Percentiles rank a stretch among this genome's conserved stretches.
Evolutionary conservation across 2,888 invertebrate species (phyloP).

Genomic region (Nymphalis c-album): DNA sequence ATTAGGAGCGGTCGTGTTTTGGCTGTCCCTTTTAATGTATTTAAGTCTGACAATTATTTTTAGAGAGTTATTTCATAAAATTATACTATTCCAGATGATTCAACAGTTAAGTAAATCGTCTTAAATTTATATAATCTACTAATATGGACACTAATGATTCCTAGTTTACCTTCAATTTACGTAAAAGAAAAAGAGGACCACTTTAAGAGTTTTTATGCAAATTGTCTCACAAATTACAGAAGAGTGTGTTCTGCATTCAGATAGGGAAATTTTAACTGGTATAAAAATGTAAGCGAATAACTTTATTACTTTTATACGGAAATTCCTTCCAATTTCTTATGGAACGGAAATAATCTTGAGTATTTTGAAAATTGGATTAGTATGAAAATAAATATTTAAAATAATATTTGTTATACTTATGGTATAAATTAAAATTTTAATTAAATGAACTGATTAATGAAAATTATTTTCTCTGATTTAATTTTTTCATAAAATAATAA

Average conservation of each 20-base stretch:
- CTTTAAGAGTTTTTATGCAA: slow-evolving; percentile 38
- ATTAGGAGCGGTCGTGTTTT: too few species aligned
- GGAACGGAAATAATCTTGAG: not conserved
- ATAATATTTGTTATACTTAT: too few species aligned
- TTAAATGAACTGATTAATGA: too few species aligned
- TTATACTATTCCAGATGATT: too few species aligned
- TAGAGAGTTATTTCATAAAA: too few species aligned
- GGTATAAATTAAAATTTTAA: too few species aligned
- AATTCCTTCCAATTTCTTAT: not conserved
- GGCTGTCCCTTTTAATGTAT: too few species aligned
- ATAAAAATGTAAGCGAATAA: slow-evolving; percentile 29
- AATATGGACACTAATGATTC: slow-evolving; percentile 6
- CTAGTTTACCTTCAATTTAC: slow-evolving; percentile 15
- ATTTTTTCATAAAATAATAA: not conserved
- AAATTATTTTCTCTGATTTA: not conserved
- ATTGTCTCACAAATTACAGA: slow-evolving; percentile 37
- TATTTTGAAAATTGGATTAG: not conserved
- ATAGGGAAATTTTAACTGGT: slow-evolving; percentile 34
- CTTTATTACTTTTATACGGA: slow-evolving; percentile 28
- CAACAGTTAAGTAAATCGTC: not conserved
- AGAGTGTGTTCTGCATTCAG: slow-evolving; percentile 38
- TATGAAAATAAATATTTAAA: too few species aligned
- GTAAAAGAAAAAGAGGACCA: slow-evolving; percentile 24
- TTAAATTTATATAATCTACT: too few species aligned
- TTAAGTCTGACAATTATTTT: too few species aligned